phyloP scores from a whole-genome alignment of 2,797 vertebrate species.

The Picus viridis region DNA sequence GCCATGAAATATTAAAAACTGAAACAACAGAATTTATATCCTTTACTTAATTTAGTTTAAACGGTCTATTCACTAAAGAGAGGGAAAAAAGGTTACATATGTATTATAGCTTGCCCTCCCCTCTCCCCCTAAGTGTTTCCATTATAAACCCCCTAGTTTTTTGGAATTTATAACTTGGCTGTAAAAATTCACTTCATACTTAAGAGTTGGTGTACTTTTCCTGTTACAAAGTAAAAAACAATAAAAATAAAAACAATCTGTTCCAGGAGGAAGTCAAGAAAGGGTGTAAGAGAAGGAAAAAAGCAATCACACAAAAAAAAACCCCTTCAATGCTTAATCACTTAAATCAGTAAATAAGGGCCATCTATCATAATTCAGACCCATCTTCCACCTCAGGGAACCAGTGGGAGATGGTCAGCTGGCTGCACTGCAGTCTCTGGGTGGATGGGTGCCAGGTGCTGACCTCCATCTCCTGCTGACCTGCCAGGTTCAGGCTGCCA shows the following conservation, averaged over 20 bases:
- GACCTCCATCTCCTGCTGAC: not conserved
- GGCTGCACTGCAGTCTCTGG: not conserved
- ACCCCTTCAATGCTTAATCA: not conserved
- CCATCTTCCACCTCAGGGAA: not conserved
- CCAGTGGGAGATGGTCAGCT: not conserved
- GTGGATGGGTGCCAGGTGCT: not conserved
- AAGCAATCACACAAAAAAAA: not conserved
- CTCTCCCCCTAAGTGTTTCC: slow-evolving; percentile 59
- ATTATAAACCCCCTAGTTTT: slow-evolving; percentile 73
- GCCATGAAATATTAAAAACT: slow-evolving; percentile 83
- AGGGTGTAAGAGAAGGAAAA: not conserved
- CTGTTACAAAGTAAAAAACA: slow-evolving; percentile 22
- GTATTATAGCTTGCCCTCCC: slow-evolving; percentile 41
- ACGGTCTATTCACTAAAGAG: slow-evolving; percentile 77
- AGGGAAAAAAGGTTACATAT: slow-evolving; percentile 47
- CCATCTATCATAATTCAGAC: not conserved
- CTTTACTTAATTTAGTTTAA: slow-evolving; percentile 83
- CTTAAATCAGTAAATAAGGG: not conserved
- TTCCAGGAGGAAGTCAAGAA: slow-evolving; percentile 22
- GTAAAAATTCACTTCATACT: slow-evolving; percentile 72
- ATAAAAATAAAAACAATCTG: not conserved
- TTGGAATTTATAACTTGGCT: slow-evolving; percentile 74
- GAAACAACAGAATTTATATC: slow-evolving; percentile 83
- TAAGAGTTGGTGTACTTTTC: slow-evolving; percentile 65
- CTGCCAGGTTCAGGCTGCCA: not conserved